A percentile compares a stretch with the other conserved stretches of the same genome.
These are phyloP conservation scores for Leptinotarsa texana DNA, from an alignment of 1,140 invertebrate genomes.

Conservation along the genomic window DNA sequence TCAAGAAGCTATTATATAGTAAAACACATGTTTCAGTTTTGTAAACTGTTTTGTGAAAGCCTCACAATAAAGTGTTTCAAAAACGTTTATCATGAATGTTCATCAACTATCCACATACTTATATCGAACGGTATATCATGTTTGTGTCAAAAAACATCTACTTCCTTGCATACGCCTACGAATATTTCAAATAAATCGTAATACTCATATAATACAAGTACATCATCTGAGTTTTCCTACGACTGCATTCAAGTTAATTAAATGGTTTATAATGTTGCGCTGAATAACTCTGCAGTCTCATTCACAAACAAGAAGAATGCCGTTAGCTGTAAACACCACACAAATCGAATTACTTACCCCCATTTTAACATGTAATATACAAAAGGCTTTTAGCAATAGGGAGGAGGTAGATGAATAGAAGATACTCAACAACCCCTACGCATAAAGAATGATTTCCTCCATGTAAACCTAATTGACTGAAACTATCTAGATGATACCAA, in stretches of 20 bases:
- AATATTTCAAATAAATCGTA: no score
- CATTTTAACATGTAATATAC: constrained; percentile 57
- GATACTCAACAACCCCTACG: constrained; percentile 44
- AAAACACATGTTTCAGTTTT: no score
- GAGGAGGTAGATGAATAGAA: constrained; percentile 42
- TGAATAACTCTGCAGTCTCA: constrained; percentile 35
- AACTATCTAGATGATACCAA: constrained; percentile 42
- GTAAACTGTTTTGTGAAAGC: no score
- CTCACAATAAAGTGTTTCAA: no score
- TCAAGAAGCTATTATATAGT: no score
- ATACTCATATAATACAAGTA: no score
- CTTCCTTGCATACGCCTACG: no score
- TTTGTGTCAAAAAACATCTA: no score
- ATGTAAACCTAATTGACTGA: constrained; percentile 46
- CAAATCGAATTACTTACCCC: constrained; percentile 57
- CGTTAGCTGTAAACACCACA: constrained; percentile 31
- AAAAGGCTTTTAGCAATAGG: constrained; percentile 56
- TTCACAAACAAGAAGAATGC: constrained; percentile 35
- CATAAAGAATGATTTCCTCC: constrained; percentile 38
- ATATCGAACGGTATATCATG: no score
- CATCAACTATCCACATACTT: no score
- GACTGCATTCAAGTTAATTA: constrained; percentile 49
- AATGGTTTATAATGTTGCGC: constrained; percentile 49
- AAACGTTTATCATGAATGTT: no score
- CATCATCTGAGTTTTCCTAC: not conserved